A percentile compares a stretch with the other conserved stretches of the same genome.
phyloP scores from a whole-genome alignment of 2,113 vertebrate species.

The Chaetorhynchus papuensis region DNA sequence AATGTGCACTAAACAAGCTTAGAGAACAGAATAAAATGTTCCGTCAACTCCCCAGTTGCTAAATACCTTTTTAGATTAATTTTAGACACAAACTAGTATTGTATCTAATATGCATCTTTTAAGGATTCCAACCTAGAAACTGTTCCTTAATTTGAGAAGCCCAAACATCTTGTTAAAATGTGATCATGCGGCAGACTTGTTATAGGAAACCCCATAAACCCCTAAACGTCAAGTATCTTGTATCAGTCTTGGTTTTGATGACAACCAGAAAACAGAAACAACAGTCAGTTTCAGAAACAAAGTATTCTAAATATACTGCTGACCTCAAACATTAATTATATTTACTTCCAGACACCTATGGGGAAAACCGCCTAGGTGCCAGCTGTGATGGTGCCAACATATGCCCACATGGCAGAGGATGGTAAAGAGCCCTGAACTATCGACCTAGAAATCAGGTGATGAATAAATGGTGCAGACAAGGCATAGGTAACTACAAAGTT shows the following conservation, averaged over 20 bases:
- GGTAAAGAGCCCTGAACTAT: neutral
- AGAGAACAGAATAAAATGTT: neutral
- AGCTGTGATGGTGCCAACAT: neutral
- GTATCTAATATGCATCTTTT: neutral
- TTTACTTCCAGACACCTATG: neutral
- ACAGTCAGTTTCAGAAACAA: neutral
- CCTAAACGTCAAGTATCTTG: neutral
- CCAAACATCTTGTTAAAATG: neutral
- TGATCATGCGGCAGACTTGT: neutral
- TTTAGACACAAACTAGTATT: neutral
- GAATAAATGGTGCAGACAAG: neutral
- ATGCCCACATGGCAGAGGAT: fast-evolving
- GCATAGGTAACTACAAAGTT: neutral
- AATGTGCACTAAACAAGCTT: neutral
- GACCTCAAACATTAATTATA: neutral
- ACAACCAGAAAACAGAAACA: neutral
- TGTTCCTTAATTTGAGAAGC: neutral
- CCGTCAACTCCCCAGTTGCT: neutral
- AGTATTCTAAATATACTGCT: neutral
- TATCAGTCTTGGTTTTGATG: neutral
- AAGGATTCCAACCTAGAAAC: neutral
- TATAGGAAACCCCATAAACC: neutral
- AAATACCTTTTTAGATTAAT: neutral
- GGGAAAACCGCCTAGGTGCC: neutral
- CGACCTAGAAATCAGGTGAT: neutral